phyloP scores from a whole-genome alignment of 2,797 vertebrate species.

The Gallinago stenura region DNA sequence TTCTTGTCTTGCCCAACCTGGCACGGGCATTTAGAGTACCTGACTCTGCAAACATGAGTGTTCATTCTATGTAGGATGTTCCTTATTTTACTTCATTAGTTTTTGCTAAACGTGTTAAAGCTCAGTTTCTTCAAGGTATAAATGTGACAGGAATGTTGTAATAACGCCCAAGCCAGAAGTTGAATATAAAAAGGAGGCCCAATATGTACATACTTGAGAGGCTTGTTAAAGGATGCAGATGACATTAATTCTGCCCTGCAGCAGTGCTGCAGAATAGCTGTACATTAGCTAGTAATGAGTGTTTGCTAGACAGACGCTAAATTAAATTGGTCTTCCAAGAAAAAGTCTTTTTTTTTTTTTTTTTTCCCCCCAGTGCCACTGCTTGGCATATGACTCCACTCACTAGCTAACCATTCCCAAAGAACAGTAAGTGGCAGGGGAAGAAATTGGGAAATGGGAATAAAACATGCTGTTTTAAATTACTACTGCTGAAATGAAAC shows the following conservation, averaged over 20 bases:
- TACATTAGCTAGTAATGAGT: constrained; percentile 6
- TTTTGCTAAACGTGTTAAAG: background rate
- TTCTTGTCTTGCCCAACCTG: background rate
- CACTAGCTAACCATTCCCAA: background rate
- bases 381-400: background rate
- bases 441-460: background rate
- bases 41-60: background rate
- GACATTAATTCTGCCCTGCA: constrained; percentile 38
- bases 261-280: background rate
- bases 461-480: constrained; percentile 19
- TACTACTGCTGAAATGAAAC: background rate
- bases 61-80: background rate
- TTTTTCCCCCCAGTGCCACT: background rate
- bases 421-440: background rate
- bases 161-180: background rate
- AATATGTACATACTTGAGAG: constrained; percentile 6
- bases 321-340: constrained; percentile 41
- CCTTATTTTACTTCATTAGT: constrained; percentile 17
- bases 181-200: constrained; percentile 16
- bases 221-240: constrained; percentile 31
- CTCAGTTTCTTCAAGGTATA: constrained; percentile 19
- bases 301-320: constrained; percentile 8
- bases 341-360: background rate
- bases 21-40: background rate
- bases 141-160: background rate